These are phyloP conservation scores for Hydrocynus forskahlii DNA, from an alignment of 2,797 vertebrate genomes.

Conservation along the genomic window DNA sequence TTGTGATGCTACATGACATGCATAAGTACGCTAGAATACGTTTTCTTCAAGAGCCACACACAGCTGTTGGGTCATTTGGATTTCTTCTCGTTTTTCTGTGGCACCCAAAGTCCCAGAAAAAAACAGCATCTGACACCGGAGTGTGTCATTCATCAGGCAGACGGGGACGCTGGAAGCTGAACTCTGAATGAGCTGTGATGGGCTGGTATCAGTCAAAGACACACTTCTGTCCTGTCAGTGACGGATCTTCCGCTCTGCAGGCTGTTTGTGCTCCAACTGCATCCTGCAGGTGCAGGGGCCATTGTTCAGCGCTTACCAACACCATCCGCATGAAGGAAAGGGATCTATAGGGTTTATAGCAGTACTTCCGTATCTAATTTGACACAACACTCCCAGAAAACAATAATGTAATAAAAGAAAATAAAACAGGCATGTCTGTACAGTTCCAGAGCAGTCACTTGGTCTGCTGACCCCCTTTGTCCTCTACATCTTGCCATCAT, in stretches of 20 bases:
- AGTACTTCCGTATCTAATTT: not conserved
- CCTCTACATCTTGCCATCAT: no score
- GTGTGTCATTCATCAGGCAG: not conserved
- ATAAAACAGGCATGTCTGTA: not conserved
- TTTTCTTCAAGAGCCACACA: not conserved
- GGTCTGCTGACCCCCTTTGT: not conserved
- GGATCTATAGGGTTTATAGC: not conserved
- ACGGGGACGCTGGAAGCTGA: not conserved
- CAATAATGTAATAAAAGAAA: not conserved
- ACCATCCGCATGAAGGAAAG: not conserved
- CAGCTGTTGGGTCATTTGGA: no score
- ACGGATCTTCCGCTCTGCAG: not conserved
- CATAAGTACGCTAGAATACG: no score
- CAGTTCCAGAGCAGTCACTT: not conserved
- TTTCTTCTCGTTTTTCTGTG: no score
- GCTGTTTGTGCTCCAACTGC: constrained; percentile 1
- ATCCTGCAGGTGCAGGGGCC: constrained; percentile 25
- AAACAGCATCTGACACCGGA: not conserved
- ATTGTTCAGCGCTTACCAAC: constrained; percentile 7
- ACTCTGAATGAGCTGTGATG: not conserved
- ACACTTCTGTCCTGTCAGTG: not conserved
- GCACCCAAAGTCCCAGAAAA: not conserved
- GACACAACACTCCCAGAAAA: not conserved
- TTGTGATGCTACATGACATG: not conserved
- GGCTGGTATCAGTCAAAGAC: not conserved